Evolutionary conservation across 2,113 vertebrate genomes (phyloP), one percentile per base, ranked within the genome.

Genomic region (Lota lota): DNA sequence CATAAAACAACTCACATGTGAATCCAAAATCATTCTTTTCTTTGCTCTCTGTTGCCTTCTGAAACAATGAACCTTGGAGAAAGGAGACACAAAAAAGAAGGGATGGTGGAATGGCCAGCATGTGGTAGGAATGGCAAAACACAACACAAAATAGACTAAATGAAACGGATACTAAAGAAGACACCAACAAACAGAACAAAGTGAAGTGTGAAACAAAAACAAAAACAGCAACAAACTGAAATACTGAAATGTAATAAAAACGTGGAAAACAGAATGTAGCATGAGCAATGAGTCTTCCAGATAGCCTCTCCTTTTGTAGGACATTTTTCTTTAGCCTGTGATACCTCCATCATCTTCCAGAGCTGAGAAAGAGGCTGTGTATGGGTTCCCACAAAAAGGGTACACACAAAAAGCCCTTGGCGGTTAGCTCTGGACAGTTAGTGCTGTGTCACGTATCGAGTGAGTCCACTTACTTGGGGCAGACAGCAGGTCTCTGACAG

Each of bases 1-100:
- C 79, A 88, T 89, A 89, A 93, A 91, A 83, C 83, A 90, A 98
- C 96, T 98, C 96, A 98, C 96, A 96, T 95, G 95, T 91, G 92
- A 94, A 92, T 95, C 93, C 96, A 94, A 96, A 94, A 94, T 94
- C 94, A 93, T 90, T 95, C 88, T 93, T 93, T 87, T 92, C 93
- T 95, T 95, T 95, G 90, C 95, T 91, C 89, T 97, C 95, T 87
- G 94, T 94, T 92, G 96, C 94, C 94, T 93, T 94, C 91, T 97
- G 95, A 93, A 95, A 97, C 93, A 97, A 95, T 93, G 95, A 96
- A 95, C 95, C 96, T 98, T 96, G 80, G 93, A 93, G 93, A 89
- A 85, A 92, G 91, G 91, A 80, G 79, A 78, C 10, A 40, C 33
- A 36, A 50, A 69, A 22, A 28, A 40, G 76, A 79, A 18, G 33